Evolutionary conservation across 2,113 vertebrate genomes (phyloP).

Genomic region (Caranx melampygus): DNA sequence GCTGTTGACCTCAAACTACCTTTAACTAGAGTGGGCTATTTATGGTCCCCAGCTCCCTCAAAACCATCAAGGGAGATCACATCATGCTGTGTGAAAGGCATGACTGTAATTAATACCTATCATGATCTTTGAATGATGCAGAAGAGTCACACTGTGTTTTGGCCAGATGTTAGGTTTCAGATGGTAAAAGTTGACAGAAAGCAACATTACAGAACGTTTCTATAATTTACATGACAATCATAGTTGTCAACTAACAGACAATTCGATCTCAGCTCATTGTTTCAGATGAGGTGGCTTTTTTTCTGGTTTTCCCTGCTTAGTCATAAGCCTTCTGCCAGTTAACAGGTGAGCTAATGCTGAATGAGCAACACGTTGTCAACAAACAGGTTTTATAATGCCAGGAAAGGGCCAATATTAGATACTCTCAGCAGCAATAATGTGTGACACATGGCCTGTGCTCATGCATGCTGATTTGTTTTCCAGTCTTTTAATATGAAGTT

Average conservation of each 20-base stretch:
- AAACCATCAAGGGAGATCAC: conserved; percentile 44
- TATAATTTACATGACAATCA: neutral
- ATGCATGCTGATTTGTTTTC: conserved; percentile 38
- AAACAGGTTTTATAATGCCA: conserved; percentile 43
- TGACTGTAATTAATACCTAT: conserved; percentile 36
- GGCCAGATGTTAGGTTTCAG: conserved; percentile 46
- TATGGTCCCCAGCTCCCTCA: conserved; percentile 27
- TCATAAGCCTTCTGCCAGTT: neutral
- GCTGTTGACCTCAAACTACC: conserved; percentile 51
- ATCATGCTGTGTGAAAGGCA: conserved; percentile 45
- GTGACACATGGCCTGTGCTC: conserved; percentile 25
- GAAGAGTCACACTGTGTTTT: conserved; percentile 10
- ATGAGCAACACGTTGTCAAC: conserved; percentile 24
- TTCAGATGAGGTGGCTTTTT: neutral
- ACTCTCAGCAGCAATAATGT: conserved; percentile 47
- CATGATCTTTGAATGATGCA: conserved; percentile 34
- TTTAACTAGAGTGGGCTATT: conserved; percentile 53
- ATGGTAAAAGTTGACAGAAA: conserved; percentile 20
- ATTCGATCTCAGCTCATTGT: neutral
- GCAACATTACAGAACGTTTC: conserved; percentile 3
- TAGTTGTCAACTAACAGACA: neutral
- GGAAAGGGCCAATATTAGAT: conserved; percentile 30
- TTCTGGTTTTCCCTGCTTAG: conserved; percentile 4
- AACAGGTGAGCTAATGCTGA: conserved; percentile 27
- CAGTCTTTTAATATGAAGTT: conserved; percentile 20